Evolutionary conservation across 2,797 vertebrate species (phyloP).

Genomic region (Cheirogaleus major): DNA sequence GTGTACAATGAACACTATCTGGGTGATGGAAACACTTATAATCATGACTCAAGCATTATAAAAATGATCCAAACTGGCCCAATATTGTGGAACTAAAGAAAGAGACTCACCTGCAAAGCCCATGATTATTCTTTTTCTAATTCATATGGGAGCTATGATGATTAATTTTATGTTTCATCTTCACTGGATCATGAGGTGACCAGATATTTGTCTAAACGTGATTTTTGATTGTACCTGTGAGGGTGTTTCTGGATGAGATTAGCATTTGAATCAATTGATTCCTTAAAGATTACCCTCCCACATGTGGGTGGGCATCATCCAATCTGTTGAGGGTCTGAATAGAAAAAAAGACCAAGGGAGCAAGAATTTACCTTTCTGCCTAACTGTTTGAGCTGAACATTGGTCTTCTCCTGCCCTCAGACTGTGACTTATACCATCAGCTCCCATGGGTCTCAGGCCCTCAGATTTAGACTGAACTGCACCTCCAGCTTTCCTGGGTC

Average conservation of each 20-base stretch:
- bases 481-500: background rate
- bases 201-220: background rate
- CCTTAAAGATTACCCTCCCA: background rate
- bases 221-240: background rate
- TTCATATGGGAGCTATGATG: background rate
- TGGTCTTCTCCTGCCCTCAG: background rate
- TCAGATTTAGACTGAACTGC: background rate
- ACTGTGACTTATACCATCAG: background rate
- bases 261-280: background rate
- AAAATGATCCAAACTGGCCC: background rate
- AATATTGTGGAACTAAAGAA: background rate
- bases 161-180: background rate
- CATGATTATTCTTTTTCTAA: background rate
- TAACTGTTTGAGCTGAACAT: background rate
- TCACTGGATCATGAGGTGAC: background rate
- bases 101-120: background rate
- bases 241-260: background rate
- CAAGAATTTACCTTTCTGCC: background rate
- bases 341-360: background rate
- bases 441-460: background rate
- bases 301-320: background rate
- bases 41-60: too few relatives aligned
- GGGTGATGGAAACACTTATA: too few relatives aligned
- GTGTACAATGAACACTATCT: too few relatives aligned
- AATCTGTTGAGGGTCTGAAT: background rate